These are phyloP conservation scores for Hapalemur alaotrensis DNA, from an alignment of 2,797 vertebrate genomes.

Conservation along the genomic window DNA sequence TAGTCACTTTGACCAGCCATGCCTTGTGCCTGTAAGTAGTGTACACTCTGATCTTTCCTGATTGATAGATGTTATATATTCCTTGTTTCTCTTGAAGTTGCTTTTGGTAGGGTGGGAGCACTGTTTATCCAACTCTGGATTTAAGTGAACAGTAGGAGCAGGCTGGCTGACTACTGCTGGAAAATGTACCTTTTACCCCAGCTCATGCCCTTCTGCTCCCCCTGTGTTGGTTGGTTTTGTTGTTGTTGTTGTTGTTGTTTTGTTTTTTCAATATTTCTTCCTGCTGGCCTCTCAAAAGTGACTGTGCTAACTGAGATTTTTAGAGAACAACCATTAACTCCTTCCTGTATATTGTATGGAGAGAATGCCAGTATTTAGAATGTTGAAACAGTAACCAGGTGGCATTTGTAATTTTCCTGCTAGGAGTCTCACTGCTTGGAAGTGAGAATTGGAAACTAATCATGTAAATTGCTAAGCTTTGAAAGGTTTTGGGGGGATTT, in stretches of 20 bases:
- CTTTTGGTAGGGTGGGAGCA: background rate
- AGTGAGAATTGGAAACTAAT: conserved; percentile 44
- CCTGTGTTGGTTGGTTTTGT: background rate
- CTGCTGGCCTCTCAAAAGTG: background rate
- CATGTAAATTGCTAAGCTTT: conserved; percentile 14
- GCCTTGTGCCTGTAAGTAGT: background rate
- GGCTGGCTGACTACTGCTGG: background rate
- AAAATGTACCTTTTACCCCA: background rate
- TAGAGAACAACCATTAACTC: background rate
- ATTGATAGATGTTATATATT: background rate
- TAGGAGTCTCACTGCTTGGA: background rate
- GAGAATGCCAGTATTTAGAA: background rate
- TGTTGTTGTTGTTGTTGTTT: background rate
- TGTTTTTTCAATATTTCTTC: background rate
- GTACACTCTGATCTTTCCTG: background rate
- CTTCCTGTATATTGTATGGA: background rate
- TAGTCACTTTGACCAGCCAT: background rate
- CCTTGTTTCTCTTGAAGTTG: background rate
- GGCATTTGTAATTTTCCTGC: background rate
- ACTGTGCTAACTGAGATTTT: background rate
- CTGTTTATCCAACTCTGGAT: background rate
- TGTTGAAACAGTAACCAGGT: background rate
- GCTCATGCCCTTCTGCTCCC: too few species aligned
- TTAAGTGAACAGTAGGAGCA: background rate
- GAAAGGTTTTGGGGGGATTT: background rate